phyloP scores from a whole-genome alignment of 2,113 vertebrate species.

The Eretmochelys imbricata region DNA sequence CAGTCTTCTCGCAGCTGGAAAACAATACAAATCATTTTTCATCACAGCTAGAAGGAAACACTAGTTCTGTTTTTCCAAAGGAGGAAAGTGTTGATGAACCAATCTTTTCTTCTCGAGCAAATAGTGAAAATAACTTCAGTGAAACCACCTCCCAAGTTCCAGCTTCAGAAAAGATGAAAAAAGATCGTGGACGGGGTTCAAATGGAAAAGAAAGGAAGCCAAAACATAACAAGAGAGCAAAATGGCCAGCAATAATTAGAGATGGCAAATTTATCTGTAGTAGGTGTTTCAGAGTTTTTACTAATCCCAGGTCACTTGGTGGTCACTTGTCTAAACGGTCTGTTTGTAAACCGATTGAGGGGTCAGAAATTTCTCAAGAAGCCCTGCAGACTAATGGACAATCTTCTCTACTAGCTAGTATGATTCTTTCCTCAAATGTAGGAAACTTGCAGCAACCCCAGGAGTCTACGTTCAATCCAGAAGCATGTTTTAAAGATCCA shows the following conservation, averaged over 20 bases:
- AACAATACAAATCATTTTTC: conserved; percentile 77
- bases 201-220: conserved; percentile 81
- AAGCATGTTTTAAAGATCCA: conserved; percentile 81
- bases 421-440: conserved; percentile 89
- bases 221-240: conserved; percentile 88
- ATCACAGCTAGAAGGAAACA: conserved; percentile 74
- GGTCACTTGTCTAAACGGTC: conserved; percentile 94
- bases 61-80: conserved; percentile 79
- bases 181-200: conserved; percentile 63
- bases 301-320: conserved; percentile 93
- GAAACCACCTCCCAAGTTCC: conserved; percentile 66
- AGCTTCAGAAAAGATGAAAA: conserved; percentile 69
- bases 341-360: conserved; percentile 90
- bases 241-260: conserved; percentile 94
- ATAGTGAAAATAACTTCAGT: conserved; percentile 65
- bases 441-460: conserved; percentile 77
- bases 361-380: conserved; percentile 85
- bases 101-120: conserved; percentile 73
- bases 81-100: conserved; percentile 75
- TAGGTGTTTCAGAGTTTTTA: conserved; percentile 92
- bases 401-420: conserved; percentile 87
- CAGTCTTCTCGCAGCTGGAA: conserved; percentile 84
- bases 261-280: conserved; percentile 96
- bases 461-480: conserved; percentile 77
- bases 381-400: conserved; percentile 82